These are phyloP conservation scores for Mesaphorura yosii DNA, from an alignment of 1,140 invertebrate genomes.

Conservation along the genomic window DNA sequence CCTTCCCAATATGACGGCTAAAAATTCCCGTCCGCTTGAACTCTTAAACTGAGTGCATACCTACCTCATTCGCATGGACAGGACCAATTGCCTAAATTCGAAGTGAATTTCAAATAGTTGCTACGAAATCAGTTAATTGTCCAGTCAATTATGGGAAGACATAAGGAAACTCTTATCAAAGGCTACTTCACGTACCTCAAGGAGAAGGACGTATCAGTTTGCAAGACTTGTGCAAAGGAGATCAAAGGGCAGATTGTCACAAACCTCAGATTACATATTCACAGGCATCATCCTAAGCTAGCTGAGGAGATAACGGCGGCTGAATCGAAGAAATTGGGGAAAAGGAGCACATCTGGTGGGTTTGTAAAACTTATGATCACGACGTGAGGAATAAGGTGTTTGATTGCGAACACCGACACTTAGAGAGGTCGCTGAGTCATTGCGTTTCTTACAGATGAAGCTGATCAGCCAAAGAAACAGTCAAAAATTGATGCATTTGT, in stretches of 20 bases:
- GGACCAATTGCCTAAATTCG: too few species aligned
- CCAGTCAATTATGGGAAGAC: too few species aligned
- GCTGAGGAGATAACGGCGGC: not conserved
- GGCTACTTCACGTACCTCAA: not conserved
- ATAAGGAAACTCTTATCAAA: too few species aligned
- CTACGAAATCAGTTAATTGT: too few species aligned
- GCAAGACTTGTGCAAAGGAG: not conserved
- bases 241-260: not conserved
- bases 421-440: not conserved
- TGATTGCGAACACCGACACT: not conserved
- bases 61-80: too few species aligned
- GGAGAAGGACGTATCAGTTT: not conserved
- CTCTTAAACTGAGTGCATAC: too few species aligned
- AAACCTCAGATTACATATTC: not conserved
- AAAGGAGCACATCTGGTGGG: too few species aligned
- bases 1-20: too few species aligned
- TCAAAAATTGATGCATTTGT: not conserved
- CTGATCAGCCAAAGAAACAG: not conserved
- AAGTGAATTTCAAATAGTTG: too few species aligned
- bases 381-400: too few species aligned
- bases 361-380: too few species aligned
- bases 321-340: not conserved
- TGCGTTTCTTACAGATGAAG: not conserved
- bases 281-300: not conserved
- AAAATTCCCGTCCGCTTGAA: too few species aligned